A percentile compares a stretch with the other conserved stretches of the same genome.
Evolutionary conservation across 2,888 invertebrate species (phyloP).

Genomic region (Ellobium chinense): DNA sequence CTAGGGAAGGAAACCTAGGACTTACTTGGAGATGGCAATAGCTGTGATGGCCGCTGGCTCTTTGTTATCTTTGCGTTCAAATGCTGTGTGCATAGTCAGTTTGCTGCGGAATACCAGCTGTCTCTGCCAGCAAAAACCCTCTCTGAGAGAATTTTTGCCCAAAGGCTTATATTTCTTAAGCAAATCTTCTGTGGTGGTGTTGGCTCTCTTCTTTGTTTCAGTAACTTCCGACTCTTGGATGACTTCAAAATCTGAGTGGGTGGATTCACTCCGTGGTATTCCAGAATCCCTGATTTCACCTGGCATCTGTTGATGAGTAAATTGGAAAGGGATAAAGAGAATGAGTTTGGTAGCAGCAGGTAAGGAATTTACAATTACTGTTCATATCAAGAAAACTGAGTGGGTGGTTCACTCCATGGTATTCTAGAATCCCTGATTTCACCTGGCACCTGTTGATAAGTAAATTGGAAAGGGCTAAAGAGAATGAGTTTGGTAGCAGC

Average conservation of each 20-base stretch:
- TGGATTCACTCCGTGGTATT: constrained; percentile 30
- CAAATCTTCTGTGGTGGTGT: constrained; percentile 58
- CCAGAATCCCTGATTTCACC: not conserved
- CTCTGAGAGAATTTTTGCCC: constrained; percentile 66
- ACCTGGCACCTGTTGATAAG: not conserved
- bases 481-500: too few species aligned
- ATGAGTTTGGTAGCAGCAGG: too few species aligned
- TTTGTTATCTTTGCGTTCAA: constrained; percentile 96
- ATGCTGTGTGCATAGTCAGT: constrained; percentile 88
- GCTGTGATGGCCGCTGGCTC: constrained; percentile 98
- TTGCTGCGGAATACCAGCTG: constrained; percentile 95
- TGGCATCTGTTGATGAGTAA: not conserved
- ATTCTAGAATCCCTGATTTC: not conserved
- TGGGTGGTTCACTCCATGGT: constrained; percentile 20
- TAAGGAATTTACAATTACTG: too few species aligned
- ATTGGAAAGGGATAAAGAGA: not conserved
- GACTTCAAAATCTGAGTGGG: constrained; percentile 45
- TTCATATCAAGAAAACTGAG: too few species aligned
- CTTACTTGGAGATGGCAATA: constrained; percentile 91
- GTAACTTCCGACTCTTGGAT: constrained; percentile 35
- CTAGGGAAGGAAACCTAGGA: too few species aligned
- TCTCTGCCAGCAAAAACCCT: constrained; percentile 91
- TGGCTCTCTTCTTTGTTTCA: constrained; percentile 35
- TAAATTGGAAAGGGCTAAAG: not conserved
- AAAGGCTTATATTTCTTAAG: constrained; percentile 63